Base-by-base conservation (phyloP, 2,797 vertebrate species). In the Spatula versicolor region DNA sequence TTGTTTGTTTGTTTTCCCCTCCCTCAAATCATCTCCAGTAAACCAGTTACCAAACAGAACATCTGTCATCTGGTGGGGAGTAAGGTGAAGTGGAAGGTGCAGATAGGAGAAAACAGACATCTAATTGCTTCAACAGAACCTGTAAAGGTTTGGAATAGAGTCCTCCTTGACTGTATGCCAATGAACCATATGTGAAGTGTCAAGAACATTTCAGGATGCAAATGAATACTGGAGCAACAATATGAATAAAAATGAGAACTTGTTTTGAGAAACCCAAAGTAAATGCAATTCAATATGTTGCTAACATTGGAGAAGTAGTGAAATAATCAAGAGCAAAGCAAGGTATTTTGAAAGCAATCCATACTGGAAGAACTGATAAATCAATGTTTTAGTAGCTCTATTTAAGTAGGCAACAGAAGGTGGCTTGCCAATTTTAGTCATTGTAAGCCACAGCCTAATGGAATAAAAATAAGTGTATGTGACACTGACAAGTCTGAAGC, bases 181-280 rank as follows among this genome's bases (percentile, higher is more conserved):
- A 33, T 59, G 67, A 78, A 69, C 56, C 77, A 64, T 59, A 78
- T 45, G 39, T 48, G 45, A 83, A 48, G 31, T 30, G 46, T 75
- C 67, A 89, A 86, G 46, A 79, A 45, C 77, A 59, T 73, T 60
- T 86, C 82, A 83, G 73, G 45, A 83, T 83, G 58, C 1, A 1
- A 86, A 89, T 45, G 62, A 81, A 82, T 58, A 82, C 25, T 78
- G 66, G 35, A 64, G 43, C 52, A 56, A 54, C 46, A 48, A 68
- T 23, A 74, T 55, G 39, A 94, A 86, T 89, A 82, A 88, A 78
- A 83, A 92, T n/a, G 28, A 89, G 31, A 83, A 83, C 28, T 69
- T 64, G 23, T 69, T 85, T 74, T 54, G 35, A 85, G 37, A 86
- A 94, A 78, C 26, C 5, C 33, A 6, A 64, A 59, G 43, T 64